These are phyloP conservation scores for Acanthococcus lagerstroemiae DNA, from an alignment of 2,888 invertebrate genomes.

Conservation along the genomic window DNA sequence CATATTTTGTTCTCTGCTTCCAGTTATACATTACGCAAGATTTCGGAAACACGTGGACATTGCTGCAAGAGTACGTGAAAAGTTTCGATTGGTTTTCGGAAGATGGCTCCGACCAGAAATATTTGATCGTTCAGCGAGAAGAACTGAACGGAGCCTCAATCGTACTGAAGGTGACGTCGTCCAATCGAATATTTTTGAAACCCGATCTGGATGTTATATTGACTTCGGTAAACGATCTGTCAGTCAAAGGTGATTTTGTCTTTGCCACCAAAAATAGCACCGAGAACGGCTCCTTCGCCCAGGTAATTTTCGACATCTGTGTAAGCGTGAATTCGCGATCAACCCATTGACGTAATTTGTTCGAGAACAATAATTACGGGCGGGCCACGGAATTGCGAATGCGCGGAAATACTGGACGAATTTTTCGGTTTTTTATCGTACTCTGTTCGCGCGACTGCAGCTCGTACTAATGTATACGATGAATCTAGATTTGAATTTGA, in stretches of 20 bases:
- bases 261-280: conserved; percentile 63
- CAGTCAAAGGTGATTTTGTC: conserved; percentile 71
- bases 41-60: conserved; percentile 61
- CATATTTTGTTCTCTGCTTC: conserved; percentile 38
- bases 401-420: too few species aligned
- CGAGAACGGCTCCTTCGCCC: conserved; percentile 47
- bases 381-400: too few species aligned
- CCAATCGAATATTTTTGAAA: conserved; percentile 15
- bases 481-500: too few species aligned
- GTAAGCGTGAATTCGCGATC: too few species aligned
- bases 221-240: conserved; percentile 66
- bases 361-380: too few species aligned
- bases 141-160: conserved; percentile 51
- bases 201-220: conserved; percentile 43
- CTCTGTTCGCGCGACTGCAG: too few species aligned
- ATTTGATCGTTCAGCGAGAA: conserved; percentile 59
- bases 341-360: too few species aligned
- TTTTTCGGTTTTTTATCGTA: too few species aligned
- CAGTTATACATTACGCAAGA: conserved; percentile 68
- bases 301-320: too few species aligned
- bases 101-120: conserved; percentile 41
- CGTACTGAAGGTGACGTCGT: conserved; percentile 43
- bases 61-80: conserved; percentile 63
- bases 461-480: too few species aligned
- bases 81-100: conserved; percentile 62